Base-by-base conservation (phyloP, 2,113 vertebrate species). In the Pterocles orientalis region DNA sequence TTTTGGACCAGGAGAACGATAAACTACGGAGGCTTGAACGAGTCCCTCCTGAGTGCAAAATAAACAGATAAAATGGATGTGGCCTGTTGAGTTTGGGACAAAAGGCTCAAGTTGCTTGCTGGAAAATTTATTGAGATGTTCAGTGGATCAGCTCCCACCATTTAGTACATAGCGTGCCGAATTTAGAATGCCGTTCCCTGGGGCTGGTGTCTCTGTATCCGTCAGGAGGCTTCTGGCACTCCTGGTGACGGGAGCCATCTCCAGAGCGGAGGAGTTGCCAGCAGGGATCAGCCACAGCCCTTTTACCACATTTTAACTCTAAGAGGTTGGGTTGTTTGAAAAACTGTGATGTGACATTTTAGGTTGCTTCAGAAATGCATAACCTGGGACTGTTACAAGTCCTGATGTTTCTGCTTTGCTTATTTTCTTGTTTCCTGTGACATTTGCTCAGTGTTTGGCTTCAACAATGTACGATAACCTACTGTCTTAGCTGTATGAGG, bases 401-500 rank as follows among this genome's bases (percentile, higher is more conserved):
- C 50, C 60, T 71, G 26, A 13, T 79, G 65, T 3, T 45, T 86
- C 90, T 92, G 50, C 62, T 91, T 77, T 65, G 45, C n/a, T 29
- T 43, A 29, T 56, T 75, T 31, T 28, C 8, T 12, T 65, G 54
- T 89, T 94, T 81, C 76, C 39, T 36, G 17, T 64, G 60, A 50
- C 25, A 9, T 85, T 91, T 82, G 26, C 43, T 79, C 69, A 18
- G 23, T 62, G 76, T 92, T 78, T 79, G 87, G 21, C 56, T 71
- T 69, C 70, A 50, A 0, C n/a, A 12, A 0, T 6, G 21, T 72
- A 10, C 0, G 0, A 9, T 4, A 43, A 10, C 31, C 29, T 7
- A 1, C 20, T 73, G 9, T 53, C 68, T 58, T 31, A 33, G 9
- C 54, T 31, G 2, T n/a, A 2, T 36, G 82, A 45, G 61, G 60